Evolutionary conservation across 1,140 invertebrate genomes (phyloP), one percentile per base, ranked within the genome.

Genomic region (Galendromus occidentalis): DNA sequence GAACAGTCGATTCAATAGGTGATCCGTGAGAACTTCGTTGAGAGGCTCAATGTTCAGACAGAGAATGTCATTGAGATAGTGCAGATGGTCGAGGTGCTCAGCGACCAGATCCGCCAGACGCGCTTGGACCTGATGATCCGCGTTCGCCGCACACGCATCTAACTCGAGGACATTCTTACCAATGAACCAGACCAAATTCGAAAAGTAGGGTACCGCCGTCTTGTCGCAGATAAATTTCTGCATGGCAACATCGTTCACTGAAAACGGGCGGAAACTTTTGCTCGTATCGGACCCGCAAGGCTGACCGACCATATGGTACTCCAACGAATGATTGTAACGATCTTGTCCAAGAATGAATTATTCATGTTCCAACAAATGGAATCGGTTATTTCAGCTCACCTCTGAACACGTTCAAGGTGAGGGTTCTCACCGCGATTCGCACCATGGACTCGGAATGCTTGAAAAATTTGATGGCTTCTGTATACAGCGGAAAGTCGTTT

Each of bases 401-500:
- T 74, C 75, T 76, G 74, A 95, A 98, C 0, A 98, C 93, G 79
- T 98, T 98, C 18, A 99, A 79, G 1, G 94, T 96, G 55, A 98
- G 82, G 6, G 94, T 99, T 66, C 95, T 78, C 1, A 98, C 95
- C 29, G 95, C 95, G 71, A 98, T 98, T 28, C 96, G 81, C 44
- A 98, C 95, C 96, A 99, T 99, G 65, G 88, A 89, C 78, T 99
- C 95, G 0, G 86, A 84, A 77, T 98, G 94, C 77, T 98, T 97
- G 76, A 97, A 98, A 77, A 98, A 97, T 76, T 98, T 98, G 59
- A 98, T 95, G 39, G 93, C 93, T 80, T 98, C 95, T 4, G 94
- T 98, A 72, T 98, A 98, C 0, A 98, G 78, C 18, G 95, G 94
- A 78, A 99, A 98, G 76, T 99, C 95, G 79, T 97, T 93, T 65